Base-by-base conservation (phyloP, 2,113 vertebrate species). In the Myotis davidii region DNA sequence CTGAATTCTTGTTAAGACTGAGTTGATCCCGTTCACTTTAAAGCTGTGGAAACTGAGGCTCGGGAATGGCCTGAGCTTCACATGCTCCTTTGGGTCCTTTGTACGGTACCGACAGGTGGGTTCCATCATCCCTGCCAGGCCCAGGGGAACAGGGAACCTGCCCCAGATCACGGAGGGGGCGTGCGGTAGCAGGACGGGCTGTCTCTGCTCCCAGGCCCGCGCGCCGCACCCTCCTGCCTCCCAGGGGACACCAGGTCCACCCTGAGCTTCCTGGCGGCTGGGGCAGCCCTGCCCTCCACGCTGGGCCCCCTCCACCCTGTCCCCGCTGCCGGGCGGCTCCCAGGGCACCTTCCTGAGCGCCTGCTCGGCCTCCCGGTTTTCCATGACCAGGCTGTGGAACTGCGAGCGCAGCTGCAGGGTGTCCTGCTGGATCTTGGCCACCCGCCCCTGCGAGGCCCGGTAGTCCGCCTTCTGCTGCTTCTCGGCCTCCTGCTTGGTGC, bases 281-380 rank as follows among this genome's bases (percentile, higher is more conserved):
- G 48, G 6, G 34, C 64, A 67, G 45, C 52, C 56, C 56, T 2
- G 25, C 21, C 39, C 4, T 14, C 20, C n/a, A 16, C 1, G 6
- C 78, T 16, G 42, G 56, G 6, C 65, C 50, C 45, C 25, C 17
- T 70, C 39, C 2, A 0, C 42, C 61, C n/a, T 1, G 12, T 3
- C 32, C 52, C 42, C 21, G 42, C 42, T 0, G 0, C 18, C 77
- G 7, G 0, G 25, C 3, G 23, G 1, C 84, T 2, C 3, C 82
- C 45, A 0, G 23, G 21, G 70, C 96, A 99, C 99, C 98, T 99
- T 98, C 72, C 98, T 98, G 64, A 99, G 98, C 2, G 84, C 85
- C 96, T 97, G 96, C 96, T 99, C 99, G 0, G 69, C 32, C 76
- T 98, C 95, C 32, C 96, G 97, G 94, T 99, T 98, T 95, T 99